Conservation (phyloP, 2,888 invertebrate genomes). For the Scaptomyza parva region DNA sequence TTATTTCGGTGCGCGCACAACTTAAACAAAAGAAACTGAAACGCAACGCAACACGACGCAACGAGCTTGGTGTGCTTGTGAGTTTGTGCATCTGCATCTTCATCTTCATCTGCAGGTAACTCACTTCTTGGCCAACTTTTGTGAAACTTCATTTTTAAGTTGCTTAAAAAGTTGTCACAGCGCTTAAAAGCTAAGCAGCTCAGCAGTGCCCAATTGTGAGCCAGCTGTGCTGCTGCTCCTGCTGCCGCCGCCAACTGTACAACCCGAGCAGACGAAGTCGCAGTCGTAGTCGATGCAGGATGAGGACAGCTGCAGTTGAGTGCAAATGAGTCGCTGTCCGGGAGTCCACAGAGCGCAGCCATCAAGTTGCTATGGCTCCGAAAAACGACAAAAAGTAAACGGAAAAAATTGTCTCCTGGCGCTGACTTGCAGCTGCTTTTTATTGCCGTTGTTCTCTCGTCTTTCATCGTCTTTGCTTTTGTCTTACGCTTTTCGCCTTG, state of each 20-base stretch:
- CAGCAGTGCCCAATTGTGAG: constrained; percentile 64
- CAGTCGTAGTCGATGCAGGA: neutral
- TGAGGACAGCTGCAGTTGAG: constrained; percentile 60
- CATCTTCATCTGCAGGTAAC: constrained; percentile 53
- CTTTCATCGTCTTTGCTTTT: constrained; percentile 36
- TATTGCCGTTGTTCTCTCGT: constrained; percentile 56
- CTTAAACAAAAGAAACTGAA: constrained; percentile 75
- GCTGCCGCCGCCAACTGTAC: neutral
- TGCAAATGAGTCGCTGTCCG: constrained; percentile 57
- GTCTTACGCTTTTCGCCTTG: constrained; percentile 41
- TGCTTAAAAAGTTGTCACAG: constrained; percentile 80
- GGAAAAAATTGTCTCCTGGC: constrained; percentile 32
- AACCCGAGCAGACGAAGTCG: too few relatives aligned
- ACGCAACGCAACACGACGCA: constrained; percentile 41
- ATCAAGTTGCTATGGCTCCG: constrained; percentile 38
- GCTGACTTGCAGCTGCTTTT: constrained; percentile 77
- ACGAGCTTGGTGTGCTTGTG: constrained; percentile 21
- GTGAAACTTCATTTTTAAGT: constrained; percentile 71
- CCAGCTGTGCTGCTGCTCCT: constrained; percentile 20
- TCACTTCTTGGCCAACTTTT: constrained; percentile 47
- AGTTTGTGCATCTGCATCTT: constrained; percentile 31
- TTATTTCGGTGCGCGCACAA: constrained; percentile 64
- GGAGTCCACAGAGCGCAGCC: constrained; percentile 28
- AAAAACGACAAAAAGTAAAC: constrained; percentile 11
- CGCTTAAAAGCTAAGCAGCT: constrained; percentile 74